phyloP scores from a whole-genome alignment of 2,888 invertebrate species.

The Pterostichus madidus region DNA sequence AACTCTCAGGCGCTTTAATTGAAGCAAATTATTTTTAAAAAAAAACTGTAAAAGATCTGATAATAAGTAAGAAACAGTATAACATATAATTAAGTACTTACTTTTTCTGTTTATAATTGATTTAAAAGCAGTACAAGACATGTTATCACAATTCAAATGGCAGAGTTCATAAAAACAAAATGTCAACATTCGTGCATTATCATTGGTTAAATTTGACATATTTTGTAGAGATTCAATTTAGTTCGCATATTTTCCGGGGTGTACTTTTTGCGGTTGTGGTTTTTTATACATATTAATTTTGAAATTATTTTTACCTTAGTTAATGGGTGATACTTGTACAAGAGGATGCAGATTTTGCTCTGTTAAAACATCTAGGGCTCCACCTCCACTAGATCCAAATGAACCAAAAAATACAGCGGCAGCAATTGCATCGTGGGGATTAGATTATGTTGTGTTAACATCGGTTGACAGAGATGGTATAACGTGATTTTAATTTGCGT shows the following conservation, averaged over 20 bases:
- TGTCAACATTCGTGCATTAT: conserved; percentile 2
- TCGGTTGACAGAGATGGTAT: conserved; percentile 98
- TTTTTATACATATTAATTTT: too few species aligned
- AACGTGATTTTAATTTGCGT: conserved; percentile 3
- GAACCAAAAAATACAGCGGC: conserved; percentile 96
- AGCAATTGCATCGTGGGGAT: conserved; percentile 95
- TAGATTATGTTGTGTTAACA: conserved; percentile 98
- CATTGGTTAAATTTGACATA: background rate
- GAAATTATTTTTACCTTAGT: conserved; percentile 77
- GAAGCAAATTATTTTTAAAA: too few species aligned
- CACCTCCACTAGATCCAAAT: conserved; percentile 92
- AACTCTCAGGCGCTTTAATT: too few species aligned
- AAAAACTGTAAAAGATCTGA: too few species aligned
- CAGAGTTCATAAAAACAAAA: background rate
- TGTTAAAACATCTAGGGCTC: conserved; percentile 95
- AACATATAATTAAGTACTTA: too few species aligned
- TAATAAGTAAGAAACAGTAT: too few species aligned
- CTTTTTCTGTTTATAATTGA: too few species aligned
- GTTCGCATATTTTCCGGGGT: too few species aligned
- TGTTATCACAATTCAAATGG: too few species aligned
- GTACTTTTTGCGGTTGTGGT: background rate
- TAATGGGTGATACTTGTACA: conserved; percentile 99
- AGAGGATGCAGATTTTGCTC: conserved; percentile 99
- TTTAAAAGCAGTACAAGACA: too few species aligned
- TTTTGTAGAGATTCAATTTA: too few species aligned